Evolutionary conservation across 2,113 vertebrate species (phyloP).

Genomic region (Peromyscus californicus): DNA sequence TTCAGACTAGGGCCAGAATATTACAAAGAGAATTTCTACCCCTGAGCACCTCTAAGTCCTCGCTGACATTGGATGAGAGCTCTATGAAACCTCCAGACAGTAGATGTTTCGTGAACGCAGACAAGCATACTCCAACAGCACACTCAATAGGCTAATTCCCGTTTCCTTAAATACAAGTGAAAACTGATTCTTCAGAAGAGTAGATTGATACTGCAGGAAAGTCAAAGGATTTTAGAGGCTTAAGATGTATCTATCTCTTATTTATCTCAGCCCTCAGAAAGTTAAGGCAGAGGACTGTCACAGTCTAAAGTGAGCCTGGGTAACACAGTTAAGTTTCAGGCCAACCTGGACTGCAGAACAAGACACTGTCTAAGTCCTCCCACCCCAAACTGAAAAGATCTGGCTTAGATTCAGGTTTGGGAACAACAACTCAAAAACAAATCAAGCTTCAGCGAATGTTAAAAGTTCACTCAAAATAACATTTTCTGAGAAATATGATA

Average conservation of each 20-base stretch:
- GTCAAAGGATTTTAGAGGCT: conserved; percentile 7
- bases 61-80: not conserved
- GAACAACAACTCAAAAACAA: conserved; percentile 46
- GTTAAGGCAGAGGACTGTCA: not conserved
- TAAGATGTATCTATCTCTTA: not conserved
- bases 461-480: not conserved
- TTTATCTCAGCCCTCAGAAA: not conserved
- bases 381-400: not conserved
- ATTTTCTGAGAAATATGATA: not conserved
- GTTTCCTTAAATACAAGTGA: conserved; percentile 32
- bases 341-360: not conserved
- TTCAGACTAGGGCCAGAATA: not conserved
- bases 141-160: conserved; percentile 15
- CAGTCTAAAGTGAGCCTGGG: not conserved
- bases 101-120: not conserved
- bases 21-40: not conserved
- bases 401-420: not conserved
- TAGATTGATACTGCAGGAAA: not conserved
- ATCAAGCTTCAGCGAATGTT: conserved; percentile 5
- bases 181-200: not conserved
- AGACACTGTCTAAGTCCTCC: not conserved
- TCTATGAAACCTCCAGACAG: conserved; percentile 18
- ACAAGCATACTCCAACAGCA: conserved; percentile 28
- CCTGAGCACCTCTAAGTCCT: not conserved
- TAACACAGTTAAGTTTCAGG: not conserved